Evolutionary conservation across 2,113 vertebrate species (phyloP).

Genomic region (Stigmatopora argus): DNA sequence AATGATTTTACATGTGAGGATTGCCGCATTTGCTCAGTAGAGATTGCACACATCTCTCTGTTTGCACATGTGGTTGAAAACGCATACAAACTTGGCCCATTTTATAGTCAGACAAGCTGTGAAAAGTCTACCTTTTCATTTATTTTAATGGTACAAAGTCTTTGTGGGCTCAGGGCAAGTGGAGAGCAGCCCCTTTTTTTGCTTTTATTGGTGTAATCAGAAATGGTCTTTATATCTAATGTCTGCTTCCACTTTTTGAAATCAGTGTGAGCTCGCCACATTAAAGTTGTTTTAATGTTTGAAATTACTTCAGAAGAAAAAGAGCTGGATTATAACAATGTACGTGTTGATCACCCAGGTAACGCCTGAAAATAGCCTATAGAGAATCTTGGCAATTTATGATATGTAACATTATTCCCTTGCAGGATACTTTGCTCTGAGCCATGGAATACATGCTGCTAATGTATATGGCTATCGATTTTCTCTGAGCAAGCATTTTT

Average conservation of each 20-base stretch:
- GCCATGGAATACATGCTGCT: slow-evolving; percentile 18
- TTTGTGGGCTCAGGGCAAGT: slow-evolving; percentile 1
- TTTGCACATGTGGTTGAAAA: slow-evolving; percentile 33
- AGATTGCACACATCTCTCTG: slow-evolving; percentile 21
- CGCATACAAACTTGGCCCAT: slow-evolving; percentile 7
- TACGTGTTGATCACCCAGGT: background rate
- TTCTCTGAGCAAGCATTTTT: slow-evolving; percentile 19
- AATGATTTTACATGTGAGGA: background rate
- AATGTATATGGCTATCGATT: slow-evolving; percentile 31
- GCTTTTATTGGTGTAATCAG: slow-evolving; percentile 14
- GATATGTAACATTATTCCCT: background rate
- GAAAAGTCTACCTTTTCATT: slow-evolving; percentile 4
- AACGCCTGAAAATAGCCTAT: background rate
- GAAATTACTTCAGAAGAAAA: background rate
- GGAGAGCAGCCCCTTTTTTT: slow-evolving; percentile 10
- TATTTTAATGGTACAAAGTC: slow-evolving; percentile 22
- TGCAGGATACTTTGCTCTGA: slow-evolving; percentile 3
- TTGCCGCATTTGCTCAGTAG: slow-evolving; percentile 19
- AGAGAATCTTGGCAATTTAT: background rate
- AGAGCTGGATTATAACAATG: slow-evolving; percentile 2
- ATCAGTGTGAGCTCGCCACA: slow-evolving; percentile 15
- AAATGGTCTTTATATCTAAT: slow-evolving; percentile 6
- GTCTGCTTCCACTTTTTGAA: slow-evolving; percentile 32
- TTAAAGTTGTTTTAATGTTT: background rate
- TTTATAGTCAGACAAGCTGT: slow-evolving; percentile 3